These are phyloP conservation scores for Sarcophaga variegata DNA, from an alignment of 2,888 invertebrate genomes.

Conservation along the genomic window DNA sequence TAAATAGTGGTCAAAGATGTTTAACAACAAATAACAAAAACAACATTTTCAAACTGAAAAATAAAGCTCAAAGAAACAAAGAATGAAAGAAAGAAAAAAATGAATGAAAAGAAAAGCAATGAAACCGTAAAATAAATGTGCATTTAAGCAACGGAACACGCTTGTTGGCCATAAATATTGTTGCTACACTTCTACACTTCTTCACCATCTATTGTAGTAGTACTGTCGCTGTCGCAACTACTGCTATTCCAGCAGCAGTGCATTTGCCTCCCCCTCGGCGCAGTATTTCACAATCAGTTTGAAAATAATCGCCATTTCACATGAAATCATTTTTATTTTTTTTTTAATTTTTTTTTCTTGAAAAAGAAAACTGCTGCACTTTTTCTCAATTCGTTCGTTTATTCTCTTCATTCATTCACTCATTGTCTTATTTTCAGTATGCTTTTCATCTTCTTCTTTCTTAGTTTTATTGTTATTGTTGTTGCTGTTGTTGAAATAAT, in stretches of 20 bases:
- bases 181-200: conserved; percentile 54
- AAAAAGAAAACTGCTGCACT: conserved; percentile 34
- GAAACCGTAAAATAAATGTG: conserved; percentile 42
- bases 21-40: conserved; percentile 55
- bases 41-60: conserved; percentile 42
- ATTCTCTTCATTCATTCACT: background rate
- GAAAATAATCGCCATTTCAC: conserved; percentile 80
- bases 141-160: conserved; percentile 75
- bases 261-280: conserved; percentile 4
- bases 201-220: conserved; percentile 28
- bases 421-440: background rate
- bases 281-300: conserved; percentile 42
- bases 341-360: background rate
- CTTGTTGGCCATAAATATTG: conserved; percentile 78
- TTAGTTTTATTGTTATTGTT: background rate
- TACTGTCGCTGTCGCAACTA: conserved; percentile 7
- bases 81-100: conserved; percentile 12
- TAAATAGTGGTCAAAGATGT: conserved; percentile 68
- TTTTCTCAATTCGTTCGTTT: background rate
- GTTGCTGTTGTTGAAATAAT: conserved; percentile 47
- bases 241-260: conserved; percentile 63
- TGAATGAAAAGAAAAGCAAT: background rate
- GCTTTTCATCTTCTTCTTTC: conserved; percentile 56
- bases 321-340: conserved; percentile 80
- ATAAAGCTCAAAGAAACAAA: background rate